Base-by-base conservation (phyloP, 2,888 invertebrate genomes). In the Idaea aversata region DNA sequence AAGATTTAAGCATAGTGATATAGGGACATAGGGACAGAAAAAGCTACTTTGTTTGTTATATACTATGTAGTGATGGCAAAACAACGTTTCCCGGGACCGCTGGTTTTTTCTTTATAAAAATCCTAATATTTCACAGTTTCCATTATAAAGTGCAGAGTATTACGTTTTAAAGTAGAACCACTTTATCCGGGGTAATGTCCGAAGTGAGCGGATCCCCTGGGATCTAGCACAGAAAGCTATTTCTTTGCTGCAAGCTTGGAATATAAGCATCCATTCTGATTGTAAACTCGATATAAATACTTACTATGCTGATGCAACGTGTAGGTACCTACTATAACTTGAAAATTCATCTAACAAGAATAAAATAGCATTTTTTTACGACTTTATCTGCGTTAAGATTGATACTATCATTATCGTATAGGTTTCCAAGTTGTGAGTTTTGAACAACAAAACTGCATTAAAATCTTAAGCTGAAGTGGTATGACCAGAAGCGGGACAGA, bases 201-300 rank as follows among this genome's bases (percentile, higher is more conserved):
- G 47, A 47, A 47, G 47, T 47, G 47, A 47, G 13, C 47, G 47
- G 47, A 47, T 47, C 47, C 13, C 47, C 2, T 13, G 47, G 47
- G 47, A 47, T 47, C 47, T 47, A 47, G 47, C 47, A 47, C 47
- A 47, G 47, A 47, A 47, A 47, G 47, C 47, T 47, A 47, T 47
- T 47, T 47, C 47, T 47, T 47, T 47, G 47, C 47, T 47, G 47
- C 47, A 47, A 47, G 13, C 7, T 13, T 47, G 47, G 10, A 47
- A 47, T 47, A 47, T 67, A 59, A 62, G 34, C 5, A 47, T 68
- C 67, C 68, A 62, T 73, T 57, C 58, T 62, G 16, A 61, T n/a
- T 62, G 60, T 60, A 65, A 65, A 66, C 66, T 71, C 61, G 58
- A 62, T 10, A 10, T 47, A 47, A 47, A 47, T 7, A 47, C 47